Evolutionary conservation across 2,113 vertebrate species (phyloP), one percentile per base, ranked within the genome.

Genomic region (Misgurnus anguillicaudatus): DNA sequence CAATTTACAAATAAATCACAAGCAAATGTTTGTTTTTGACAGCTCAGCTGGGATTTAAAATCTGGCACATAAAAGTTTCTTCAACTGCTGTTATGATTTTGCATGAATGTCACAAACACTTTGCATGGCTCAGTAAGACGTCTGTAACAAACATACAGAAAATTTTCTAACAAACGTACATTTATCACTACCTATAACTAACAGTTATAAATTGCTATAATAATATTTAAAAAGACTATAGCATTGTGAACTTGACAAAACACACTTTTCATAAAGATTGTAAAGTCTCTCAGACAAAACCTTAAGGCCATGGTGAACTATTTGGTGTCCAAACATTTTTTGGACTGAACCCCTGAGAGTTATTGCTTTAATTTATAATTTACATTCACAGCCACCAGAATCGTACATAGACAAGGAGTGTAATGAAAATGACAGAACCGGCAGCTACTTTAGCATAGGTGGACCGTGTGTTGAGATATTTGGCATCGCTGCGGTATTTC

Each of bases 401-500:
- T 53, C 97, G 94, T 63, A 99, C 94, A 11, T 99, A 99, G 82
- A 99, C 96, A 21, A 99, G 98, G 85, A 99, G 85, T 94, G 98
- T 99, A 91, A 99, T 94, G 90, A 98, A 94, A 88, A 99, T 98
- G 66, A 99, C 97, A 4, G 95, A 97, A 0, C 97, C 94, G 0
- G 96, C 98, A 0, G 96, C 97, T 68, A 99, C 93, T 85, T 99
- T 99, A 90, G 98, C 97, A 0, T 99, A 99, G 6, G 97, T 99
- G 90, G 98, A 99, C 68, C 97, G 96, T 87, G 97, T 99, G 88
- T 99, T 99, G 92, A 99, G 94, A 82, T 99, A 99, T 87, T 99
- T 99, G 3, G 98, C 98, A 0, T 99, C 97, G 77, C 96, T 96
- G 79, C 97, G 92, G 92, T 99, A 99, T 89, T 99, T 99, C 92